These are phyloP conservation scores for Actinia equina DNA, from an alignment of 64 coral and sea anemone genomes.

Conservation along the genomic window DNA sequence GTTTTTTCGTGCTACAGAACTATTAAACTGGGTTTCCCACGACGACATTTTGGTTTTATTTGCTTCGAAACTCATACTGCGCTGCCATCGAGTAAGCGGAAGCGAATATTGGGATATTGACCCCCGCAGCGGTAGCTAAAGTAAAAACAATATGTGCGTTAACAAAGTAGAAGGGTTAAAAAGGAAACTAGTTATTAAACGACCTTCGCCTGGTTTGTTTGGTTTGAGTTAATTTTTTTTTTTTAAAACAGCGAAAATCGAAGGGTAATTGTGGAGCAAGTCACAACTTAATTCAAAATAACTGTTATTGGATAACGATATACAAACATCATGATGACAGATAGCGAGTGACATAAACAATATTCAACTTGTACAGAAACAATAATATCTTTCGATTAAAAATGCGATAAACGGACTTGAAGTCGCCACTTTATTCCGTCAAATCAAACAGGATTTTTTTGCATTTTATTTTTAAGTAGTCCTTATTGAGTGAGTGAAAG, in stretches of 20 bases:
- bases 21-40: not conserved
- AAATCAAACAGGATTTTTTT: too few species aligned
- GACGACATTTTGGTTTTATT: not conserved
- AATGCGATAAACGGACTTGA: too few species aligned
- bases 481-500: too few species aligned
- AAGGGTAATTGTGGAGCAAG: not conserved
- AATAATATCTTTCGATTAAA: too few species aligned
- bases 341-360: not conserved
- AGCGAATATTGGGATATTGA: not conserved
- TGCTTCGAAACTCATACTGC: not conserved
- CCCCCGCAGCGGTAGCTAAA: not conserved
- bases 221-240: too few species aligned
- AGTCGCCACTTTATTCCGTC: too few species aligned
- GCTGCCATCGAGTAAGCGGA: not conserved
- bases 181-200: not conserved
- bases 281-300: not conserved
- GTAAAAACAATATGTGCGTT: not conserved
- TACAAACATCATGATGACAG: not conserved
- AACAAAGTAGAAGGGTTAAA: not conserved
- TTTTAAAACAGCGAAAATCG: too few species aligned
- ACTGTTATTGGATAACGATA: not conserved
- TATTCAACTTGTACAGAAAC: not conserved
- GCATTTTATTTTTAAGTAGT: too few species aligned
- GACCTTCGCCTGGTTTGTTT: too few species aligned
- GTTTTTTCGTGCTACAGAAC: too few species aligned